Percentiles rank a stretch among this genome's conserved stretches.
Evolutionary conservation across 2,888 invertebrate genomes (phyloP).

Genomic region (Drosophila kambysellisi): DNA sequence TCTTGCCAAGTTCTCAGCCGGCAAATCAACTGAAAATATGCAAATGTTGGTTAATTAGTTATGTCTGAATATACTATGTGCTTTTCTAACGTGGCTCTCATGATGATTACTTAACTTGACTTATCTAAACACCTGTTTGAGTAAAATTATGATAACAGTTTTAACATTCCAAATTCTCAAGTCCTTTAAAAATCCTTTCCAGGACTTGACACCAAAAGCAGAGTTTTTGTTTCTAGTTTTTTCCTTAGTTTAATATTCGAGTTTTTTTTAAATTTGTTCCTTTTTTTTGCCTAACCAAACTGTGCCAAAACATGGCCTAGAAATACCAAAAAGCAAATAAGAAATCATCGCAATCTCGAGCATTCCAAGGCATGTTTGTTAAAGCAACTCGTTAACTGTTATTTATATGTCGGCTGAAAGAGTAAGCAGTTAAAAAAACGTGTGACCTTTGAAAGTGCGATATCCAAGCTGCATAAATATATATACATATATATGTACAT

Average conservation of each 20-base stretch:
- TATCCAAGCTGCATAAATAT: background rate
- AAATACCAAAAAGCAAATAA: background rate
- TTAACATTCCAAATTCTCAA: background rate
- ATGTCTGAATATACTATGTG: background rate
- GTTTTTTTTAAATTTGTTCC: background rate
- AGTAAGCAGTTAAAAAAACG: background rate
- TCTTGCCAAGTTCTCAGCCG: slow-evolving; percentile 7
- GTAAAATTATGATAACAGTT: too few relatives aligned
- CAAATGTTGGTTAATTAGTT: background rate
- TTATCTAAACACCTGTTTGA: background rate
- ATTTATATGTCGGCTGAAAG: slow-evolving; percentile 20
- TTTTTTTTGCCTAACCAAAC: background rate
- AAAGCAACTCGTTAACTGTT: slow-evolving; percentile 1
- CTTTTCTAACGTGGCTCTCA: background rate
- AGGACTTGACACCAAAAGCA: background rate
- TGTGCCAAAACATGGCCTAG: background rate
- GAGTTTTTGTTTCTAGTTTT: background rate
- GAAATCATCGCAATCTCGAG: background rate
- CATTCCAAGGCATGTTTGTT: background rate
- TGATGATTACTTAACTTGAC: background rate
- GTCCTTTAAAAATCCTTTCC: background rate
- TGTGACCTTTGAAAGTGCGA: slow-evolving; percentile 15
- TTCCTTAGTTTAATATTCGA: background rate
- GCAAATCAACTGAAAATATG: slow-evolving; percentile 1
- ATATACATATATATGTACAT: background rate